Percentiles rank a stretch among this genome's conserved stretches.
Conservation (phyloP, 2,888 invertebrate species). For the Anaspis maculata region DNA sequence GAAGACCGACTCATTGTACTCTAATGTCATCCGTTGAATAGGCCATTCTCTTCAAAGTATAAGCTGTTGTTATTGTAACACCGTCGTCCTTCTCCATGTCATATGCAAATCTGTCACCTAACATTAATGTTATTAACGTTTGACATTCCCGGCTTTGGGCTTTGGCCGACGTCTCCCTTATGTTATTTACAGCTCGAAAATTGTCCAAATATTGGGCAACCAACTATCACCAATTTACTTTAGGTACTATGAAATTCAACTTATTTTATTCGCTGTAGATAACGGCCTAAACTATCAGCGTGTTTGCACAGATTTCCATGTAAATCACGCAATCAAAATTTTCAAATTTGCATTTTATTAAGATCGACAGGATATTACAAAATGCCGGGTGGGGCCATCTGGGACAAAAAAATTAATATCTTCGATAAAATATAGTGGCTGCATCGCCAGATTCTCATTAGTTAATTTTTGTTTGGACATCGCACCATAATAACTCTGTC, state of each 20-base stretch:
- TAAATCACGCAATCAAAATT: slow-evolving; percentile 4
- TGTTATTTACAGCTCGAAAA: slow-evolving; percentile 14
- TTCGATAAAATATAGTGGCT: too few species aligned
- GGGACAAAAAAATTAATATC: too few species aligned
- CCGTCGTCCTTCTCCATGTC: slow-evolving; percentile 12
- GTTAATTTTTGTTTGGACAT: too few species aligned
- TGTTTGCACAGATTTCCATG: slow-evolving; percentile 9
- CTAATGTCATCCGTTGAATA: slow-evolving; percentile 5
- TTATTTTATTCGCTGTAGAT: slow-evolving; percentile 12
- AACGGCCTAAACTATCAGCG: slow-evolving; percentile 2
- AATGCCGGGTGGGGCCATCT: too few species aligned
- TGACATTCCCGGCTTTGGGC: slow-evolving; percentile 15
- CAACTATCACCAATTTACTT: slow-evolving; percentile 10
- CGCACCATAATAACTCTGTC: too few species aligned
- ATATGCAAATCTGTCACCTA: slow-evolving; percentile 17
- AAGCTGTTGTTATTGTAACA: slow-evolving; percentile 7
- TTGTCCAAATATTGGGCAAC: slow-evolving; percentile 16
- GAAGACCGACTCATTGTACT: too few species aligned
- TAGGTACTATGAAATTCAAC: slow-evolving; percentile 12
- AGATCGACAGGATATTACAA: slow-evolving; percentile 1
- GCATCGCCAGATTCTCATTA: too few species aligned
- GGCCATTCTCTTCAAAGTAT: slow-evolving; percentile 4
- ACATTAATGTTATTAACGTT: slow-evolving; percentile 18
- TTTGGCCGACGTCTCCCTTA: slow-evolving; percentile 8
- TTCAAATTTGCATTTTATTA: slow-evolving; percentile 5